phyloP scores from a whole-genome alignment of 1,140 invertebrate genomes.

The Brachystomella parvula region DNA sequence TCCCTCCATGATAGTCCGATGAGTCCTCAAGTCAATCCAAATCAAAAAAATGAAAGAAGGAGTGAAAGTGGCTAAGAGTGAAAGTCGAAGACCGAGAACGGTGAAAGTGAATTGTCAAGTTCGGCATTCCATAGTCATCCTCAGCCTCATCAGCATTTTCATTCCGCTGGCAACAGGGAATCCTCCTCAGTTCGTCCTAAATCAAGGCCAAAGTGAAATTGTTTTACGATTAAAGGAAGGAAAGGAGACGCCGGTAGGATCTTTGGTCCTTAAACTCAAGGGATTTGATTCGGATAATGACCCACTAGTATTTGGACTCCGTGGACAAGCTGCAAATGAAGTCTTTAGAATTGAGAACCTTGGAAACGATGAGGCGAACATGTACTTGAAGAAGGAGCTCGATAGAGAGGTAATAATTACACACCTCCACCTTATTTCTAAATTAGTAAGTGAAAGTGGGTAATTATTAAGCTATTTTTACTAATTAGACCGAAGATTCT shows the following conservation, averaged over 20 bases:
- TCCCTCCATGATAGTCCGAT: too few relatives aligned
- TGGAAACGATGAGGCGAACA: constrained; percentile 68
- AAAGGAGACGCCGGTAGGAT: constrained; percentile 71
- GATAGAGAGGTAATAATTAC: constrained; percentile 65
- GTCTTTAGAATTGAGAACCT: constrained; percentile 74
- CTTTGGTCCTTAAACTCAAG: constrained; percentile 68
- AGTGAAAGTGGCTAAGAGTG: too few relatives aligned
- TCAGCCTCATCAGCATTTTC: too few relatives aligned
- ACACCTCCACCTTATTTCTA: background rate
- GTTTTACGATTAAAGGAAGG: constrained; percentile 79
- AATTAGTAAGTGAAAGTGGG: too few relatives aligned
- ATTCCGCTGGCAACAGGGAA: too few relatives aligned
- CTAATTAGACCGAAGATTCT: constrained; percentile 63
- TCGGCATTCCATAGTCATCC: too few relatives aligned
- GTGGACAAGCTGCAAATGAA: constrained; percentile 62
- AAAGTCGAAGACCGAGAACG: too few relatives aligned
- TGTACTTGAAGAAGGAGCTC: constrained; percentile 78
- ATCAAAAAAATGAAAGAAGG: too few relatives aligned
- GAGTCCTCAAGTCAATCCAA: too few relatives aligned
- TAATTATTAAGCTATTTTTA: too few relatives aligned
- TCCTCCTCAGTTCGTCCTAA: constrained; percentile 68
- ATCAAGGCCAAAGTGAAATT: constrained; percentile 79
- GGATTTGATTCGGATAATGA: constrained; percentile 80
- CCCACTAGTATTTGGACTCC: constrained; percentile 69
- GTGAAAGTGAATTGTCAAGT: too few relatives aligned